Evolutionary conservation across 2,888 invertebrate genomes (phyloP), one percentile per base, ranked within the genome.

Genomic region (Camponotus fellah): DNA sequence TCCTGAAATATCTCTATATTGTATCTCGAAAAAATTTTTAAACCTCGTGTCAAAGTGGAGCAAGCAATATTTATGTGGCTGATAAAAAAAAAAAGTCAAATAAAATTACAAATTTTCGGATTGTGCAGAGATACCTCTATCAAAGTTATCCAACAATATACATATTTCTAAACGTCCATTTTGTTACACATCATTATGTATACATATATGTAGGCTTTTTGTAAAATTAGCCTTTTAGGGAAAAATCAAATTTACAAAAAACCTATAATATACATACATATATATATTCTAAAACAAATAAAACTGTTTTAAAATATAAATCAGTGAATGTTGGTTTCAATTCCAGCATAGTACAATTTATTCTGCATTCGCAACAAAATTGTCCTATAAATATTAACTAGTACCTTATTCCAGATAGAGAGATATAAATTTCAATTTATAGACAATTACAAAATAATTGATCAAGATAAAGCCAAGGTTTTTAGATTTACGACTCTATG

Each of bases 251-350:
- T 49, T 49, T 49, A 17, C 46, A 14, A 46, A 12, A 12, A 46
- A 46, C 12, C 12, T 43, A 43, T 10, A 43, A 53, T 53, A 53
- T 53, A 12, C 12, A 46, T 46, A 14, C 14, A 46, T 46, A 46
- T 46, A 88, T 64, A 68, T 83, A 86, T 79, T 82, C 66, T 86
- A 86, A 88, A 87, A 88, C 69, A 88, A 91, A 92, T 91, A 91
- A 93, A 91, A 89, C 80, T 89, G 85, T 92, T 91, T 89, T 84
- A 90, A 91, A 90, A 89, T 88, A 91, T 12, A 14, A 46, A 37
- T 87, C 49, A 53, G 69, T 84, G 60, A 60, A 60, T 68, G 82
- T 85, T 87, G 37, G 71, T 83, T 26, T 86, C 68, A 65, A 83
- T 85, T 85, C 53, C 72, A 60, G 34, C 56, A 17, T 72, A 58